Base-by-base conservation (phyloP, 2,797 vertebrate species). In the Pipistrellus kuhlii region DNA sequence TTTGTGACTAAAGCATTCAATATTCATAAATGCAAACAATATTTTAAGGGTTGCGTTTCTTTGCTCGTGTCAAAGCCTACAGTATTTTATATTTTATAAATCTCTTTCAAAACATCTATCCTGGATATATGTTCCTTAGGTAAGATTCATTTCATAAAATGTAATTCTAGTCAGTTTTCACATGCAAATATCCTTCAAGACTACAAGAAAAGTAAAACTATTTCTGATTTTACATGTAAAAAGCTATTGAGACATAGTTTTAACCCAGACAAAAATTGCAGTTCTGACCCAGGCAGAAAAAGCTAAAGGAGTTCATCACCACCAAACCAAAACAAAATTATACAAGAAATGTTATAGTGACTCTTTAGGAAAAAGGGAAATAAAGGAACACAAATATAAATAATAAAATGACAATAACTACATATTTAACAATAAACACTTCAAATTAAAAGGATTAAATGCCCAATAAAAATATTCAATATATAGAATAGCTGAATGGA, bases 101-200 rank as follows among this genome's bases (percentile, higher is more conserved):
- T 82, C 1, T 66, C 66, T 91, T 44, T 66, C 38, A 30, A 93
- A 96, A 85, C 38, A 87, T 64, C 21, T 90, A 55, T 62, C 85
- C 38, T 81, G 55, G 93, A 94, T 94, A 94, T 75, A 75, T 1
- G 73, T 94, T 94, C 17, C 81, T 85, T 5, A 91, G 13, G 41
- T 83, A 84, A 32, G 30, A 6, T 85, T 46, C n/a, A 71, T 48
- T 66, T 66, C 51, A 89, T 68, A 75, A 94, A 88, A 94, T 68
- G 46, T 91, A 86, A 69, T 96, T 96, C 38, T 92, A 59, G 69
- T 89, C n/a, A 27, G 71, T 76, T 92, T 94, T 72, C 11, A 80
- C 8, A 81, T 94, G 57, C n/a, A 91, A 76, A 91, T 93, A 91
- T 85, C 71, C 53, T 82, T 94, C 76, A 68, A 83, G 55, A 18